Conservation (phyloP, 2,113 vertebrate genomes). For the Anoura caudifer region DNA sequence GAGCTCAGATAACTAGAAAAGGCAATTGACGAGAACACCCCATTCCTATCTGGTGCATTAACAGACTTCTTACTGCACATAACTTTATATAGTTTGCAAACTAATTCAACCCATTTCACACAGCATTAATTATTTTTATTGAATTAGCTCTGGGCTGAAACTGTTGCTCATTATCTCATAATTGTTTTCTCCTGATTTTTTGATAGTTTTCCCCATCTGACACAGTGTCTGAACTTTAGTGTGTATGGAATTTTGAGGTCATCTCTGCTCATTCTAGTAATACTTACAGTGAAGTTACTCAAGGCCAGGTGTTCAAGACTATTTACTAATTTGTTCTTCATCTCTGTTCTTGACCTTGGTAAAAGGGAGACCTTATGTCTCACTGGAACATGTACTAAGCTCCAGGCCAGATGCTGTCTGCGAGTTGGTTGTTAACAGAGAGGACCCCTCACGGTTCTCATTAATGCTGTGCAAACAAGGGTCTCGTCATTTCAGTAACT, state of each 20-base stretch:
- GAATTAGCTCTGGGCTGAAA: constrained; percentile 29
- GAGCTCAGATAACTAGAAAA: constrained; percentile 69
- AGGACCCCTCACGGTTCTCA: neutral
- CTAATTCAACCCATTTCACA: constrained; percentile 79
- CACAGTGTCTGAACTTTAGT: neutral
- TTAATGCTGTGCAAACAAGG: constrained; percentile 79
- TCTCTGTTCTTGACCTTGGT: constrained; percentile 16
- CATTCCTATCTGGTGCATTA: constrained; percentile 14
- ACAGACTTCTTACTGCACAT: constrained; percentile 43
- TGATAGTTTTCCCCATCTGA: neutral
- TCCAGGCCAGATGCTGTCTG: constrained; percentile 14
- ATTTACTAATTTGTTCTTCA: neutral
- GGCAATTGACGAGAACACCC: constrained; percentile 26
- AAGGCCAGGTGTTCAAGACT: neutral
- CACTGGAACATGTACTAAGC: neutral
- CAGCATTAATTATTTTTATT: constrained; percentile 70
- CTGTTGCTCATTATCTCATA: neutral
- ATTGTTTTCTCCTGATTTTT: neutral
- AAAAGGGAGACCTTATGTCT: constrained; percentile 12
- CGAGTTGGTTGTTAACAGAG: neutral
- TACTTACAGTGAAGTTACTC: neutral
- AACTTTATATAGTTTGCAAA: constrained; percentile 40
- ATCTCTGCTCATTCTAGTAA: neutral
- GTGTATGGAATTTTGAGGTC: neutral
- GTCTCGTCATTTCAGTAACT: constrained; percentile 80